These are phyloP conservation scores for Menura novaehollandiae DNA, from an alignment of 2,113 vertebrate genomes.

Conservation along the genomic window DNA sequence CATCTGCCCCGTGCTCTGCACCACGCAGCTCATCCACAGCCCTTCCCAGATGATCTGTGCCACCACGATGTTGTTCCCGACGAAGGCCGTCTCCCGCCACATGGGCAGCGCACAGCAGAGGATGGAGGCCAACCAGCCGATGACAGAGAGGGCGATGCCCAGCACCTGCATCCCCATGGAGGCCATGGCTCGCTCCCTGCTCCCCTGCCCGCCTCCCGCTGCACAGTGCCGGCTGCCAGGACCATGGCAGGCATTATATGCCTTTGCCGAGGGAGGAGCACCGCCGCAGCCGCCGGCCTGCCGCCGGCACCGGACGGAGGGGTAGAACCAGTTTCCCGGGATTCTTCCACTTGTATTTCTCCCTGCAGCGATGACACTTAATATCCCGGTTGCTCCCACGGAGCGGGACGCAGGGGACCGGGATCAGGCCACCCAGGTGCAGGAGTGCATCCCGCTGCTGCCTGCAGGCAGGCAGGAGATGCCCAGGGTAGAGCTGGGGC, in stretches of 20 bases:
- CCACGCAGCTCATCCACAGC: slow-evolving; percentile 93
- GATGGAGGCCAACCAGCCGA: slow-evolving; percentile 85
- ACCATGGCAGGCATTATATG: slow-evolving; percentile 63
- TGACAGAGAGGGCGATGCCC: slow-evolving; percentile 81
- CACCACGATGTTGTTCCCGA: slow-evolving; percentile 87
- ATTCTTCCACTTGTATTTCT: slow-evolving; percentile 62
- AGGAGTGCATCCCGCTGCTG: neutral
- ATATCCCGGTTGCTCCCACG: neutral
- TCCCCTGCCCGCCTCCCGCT: neutral
- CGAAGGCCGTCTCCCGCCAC: slow-evolving; percentile 88
- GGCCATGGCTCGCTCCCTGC: slow-evolving; percentile 69
- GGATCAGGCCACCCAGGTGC: neutral
- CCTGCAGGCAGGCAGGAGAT: neutral
- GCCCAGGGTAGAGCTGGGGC: neutral
- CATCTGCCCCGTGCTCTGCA: slow-evolving; percentile 89
- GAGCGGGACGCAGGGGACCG: neutral
- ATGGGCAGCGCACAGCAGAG: slow-evolving; percentile 83
- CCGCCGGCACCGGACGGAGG: slow-evolving; percentile 23
- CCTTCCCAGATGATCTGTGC: slow-evolving; percentile 90
- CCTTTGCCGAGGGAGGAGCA: slow-evolving; percentile 50
- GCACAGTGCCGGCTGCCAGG: neutral
- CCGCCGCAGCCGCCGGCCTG: slow-evolving; percentile 15
- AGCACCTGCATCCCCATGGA: slow-evolving; percentile 86
- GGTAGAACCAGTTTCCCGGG: slow-evolving; percentile 75
- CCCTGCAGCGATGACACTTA: slow-evolving; percentile 25